phyloP scores from a whole-genome alignment of 2,888 invertebrate species.

The Sipha maydis region DNA sequence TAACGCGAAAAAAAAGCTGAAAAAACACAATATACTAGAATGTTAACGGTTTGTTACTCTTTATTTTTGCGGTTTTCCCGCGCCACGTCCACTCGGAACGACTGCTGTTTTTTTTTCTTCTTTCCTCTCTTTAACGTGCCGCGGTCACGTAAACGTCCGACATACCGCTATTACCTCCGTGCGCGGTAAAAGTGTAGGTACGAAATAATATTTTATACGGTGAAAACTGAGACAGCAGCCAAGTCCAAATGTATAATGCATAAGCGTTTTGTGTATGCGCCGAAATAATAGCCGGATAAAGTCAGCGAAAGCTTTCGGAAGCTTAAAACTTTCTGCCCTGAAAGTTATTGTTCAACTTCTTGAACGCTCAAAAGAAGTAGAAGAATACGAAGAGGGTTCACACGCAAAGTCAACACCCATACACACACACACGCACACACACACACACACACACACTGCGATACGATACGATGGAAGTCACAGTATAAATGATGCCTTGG shows the following conservation, averaged over 20 bases:
- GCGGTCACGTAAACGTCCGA: slow-evolving; percentile 59
- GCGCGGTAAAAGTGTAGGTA: slow-evolving; percentile 30
- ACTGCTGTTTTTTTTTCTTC: slow-evolving; percentile 33
- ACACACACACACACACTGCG: not conserved
- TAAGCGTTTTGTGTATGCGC: slow-evolving; percentile 59
- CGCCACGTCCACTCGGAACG: not conserved
- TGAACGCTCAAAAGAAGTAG: slow-evolving; percentile 36
- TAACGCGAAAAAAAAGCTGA: not conserved
- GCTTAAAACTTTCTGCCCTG: slow-evolving; percentile 56
- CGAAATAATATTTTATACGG: slow-evolving; percentile 56
- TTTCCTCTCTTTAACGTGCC: slow-evolving; percentile 13
- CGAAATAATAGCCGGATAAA: slow-evolving; percentile 60
- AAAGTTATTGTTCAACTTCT: slow-evolving; percentile 60
- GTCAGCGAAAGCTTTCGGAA: slow-evolving; percentile 58
- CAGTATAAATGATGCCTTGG: no score
- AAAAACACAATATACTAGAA: not conserved
- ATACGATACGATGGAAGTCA: not conserved
- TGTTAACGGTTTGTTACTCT: slow-evolving; percentile 27
- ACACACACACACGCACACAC: not conserved
- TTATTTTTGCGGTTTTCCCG: slow-evolving; percentile 11
- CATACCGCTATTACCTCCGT: slow-evolving; percentile 26
- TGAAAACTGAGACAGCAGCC: slow-evolving; percentile 48
- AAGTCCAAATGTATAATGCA: slow-evolving; percentile 60
- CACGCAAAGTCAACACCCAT: slow-evolving; percentile 10
- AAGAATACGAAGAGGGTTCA: slow-evolving; percentile 23